Conservation (phyloP, 2,888 invertebrate genomes). For the Euplagia quadripunctaria region DNA sequence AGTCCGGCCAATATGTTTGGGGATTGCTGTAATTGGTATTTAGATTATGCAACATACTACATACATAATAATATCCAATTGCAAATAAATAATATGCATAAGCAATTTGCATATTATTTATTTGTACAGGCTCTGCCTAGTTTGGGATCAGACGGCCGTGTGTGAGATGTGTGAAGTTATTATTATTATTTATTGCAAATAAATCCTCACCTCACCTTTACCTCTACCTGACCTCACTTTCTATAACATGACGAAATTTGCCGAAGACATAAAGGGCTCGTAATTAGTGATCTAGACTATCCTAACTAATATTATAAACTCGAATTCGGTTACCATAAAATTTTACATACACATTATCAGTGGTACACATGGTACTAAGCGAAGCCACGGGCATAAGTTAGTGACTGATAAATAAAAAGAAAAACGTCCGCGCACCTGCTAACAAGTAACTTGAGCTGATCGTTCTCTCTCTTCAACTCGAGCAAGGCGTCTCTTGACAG, state of each 20-base stretch:
- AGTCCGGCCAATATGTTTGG: too few species aligned
- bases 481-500: conserved; percentile 60
- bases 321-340: background rate
- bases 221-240: background rate
- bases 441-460: conserved; percentile 67
- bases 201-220: too few species aligned
- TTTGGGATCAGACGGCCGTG: too few species aligned
- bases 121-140: too few species aligned
- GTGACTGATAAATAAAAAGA: background rate
- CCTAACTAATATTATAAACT: too few species aligned
- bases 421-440: conserved; percentile 60
- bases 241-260: background rate
- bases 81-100: background rate
- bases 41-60: background rate
- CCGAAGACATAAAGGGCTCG: too few species aligned
- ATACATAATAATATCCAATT: background rate
- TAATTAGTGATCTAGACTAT: too few species aligned
- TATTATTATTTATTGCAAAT: too few species aligned
- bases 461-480: conserved; percentile 67
- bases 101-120: too few species aligned
- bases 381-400: background rate
- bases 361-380: background rate
- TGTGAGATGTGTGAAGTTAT: too few species aligned
- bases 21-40: too few species aligned
- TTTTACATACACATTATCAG: background rate